Conservation (phyloP, 2,797 vertebrate genomes). For the Brachyalestes nurse region DNA sequence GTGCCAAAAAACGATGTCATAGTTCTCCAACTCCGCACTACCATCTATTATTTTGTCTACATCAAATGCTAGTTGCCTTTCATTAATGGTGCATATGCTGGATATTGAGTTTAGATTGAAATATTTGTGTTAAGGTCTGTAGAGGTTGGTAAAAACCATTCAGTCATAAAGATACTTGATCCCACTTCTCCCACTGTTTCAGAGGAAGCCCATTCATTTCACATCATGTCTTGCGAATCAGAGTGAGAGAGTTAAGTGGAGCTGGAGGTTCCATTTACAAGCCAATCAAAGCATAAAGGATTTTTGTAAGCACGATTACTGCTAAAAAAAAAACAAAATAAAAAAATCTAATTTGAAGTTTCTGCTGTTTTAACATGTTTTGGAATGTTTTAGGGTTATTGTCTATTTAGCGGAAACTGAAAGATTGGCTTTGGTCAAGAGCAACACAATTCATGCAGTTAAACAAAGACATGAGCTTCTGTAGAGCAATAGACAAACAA, state of each 20-base stretch:
- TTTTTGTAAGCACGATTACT: conserved; percentile 13
- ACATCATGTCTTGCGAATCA: conserved; percentile 67
- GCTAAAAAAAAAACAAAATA: not conserved
- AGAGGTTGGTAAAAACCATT: conserved; percentile 30
- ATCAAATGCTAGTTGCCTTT: conserved; percentile 20
- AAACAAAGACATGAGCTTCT: not conserved
- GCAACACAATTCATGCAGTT: not conserved
- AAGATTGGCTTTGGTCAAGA: no score
- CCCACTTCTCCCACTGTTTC: conserved; percentile 66
- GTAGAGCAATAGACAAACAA: not conserved
- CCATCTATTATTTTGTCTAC: conserved; percentile 39
- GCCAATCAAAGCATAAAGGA: conserved; percentile 28
- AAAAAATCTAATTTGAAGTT: not conserved
- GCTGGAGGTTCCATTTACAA: conserved; percentile 41
- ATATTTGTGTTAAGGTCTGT: conserved; percentile 10
- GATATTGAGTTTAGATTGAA: conserved; percentile 18
- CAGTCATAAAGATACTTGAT: conserved; percentile 43
- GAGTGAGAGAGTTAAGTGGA: conserved; percentile 48
- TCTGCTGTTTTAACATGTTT: not conserved
- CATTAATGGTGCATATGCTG: conserved; percentile 12
- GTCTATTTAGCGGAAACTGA: no score
- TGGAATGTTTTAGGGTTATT: no score
- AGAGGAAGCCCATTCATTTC: conserved; percentile 68
- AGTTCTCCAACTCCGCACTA: conserved; percentile 14
- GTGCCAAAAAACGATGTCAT: conserved; percentile 27